Percentiles rank a stretch among this genome's conserved stretches.
phyloP scores from a whole-genome alignment of 2,888 invertebrate genomes.

The Amblyjoppa proteus region DNA sequence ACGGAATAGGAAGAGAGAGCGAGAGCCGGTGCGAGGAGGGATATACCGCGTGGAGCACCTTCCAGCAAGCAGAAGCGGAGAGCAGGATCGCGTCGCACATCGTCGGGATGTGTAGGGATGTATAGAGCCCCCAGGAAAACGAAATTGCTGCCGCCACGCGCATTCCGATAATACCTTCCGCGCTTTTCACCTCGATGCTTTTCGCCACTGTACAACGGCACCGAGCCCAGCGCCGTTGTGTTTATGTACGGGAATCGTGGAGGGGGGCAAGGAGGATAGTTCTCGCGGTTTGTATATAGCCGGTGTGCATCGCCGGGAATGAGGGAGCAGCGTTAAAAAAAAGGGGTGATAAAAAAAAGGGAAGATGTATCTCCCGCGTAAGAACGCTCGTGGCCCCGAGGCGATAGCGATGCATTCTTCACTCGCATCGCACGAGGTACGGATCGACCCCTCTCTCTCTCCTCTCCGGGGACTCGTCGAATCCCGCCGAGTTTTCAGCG shows the following conservation, averaged over 20 bases:
- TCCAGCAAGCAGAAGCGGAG: slow-evolving; percentile 25
- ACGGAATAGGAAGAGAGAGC: slow-evolving; percentile 18
- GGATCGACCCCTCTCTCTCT: not conserved
- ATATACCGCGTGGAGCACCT: slow-evolving; percentile 6
- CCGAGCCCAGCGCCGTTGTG: slow-evolving; percentile 10
- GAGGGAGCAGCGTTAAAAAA: slow-evolving; percentile 42
- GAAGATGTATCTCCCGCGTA: slow-evolving; percentile 41
- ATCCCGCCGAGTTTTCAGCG: slow-evolving; percentile 46
- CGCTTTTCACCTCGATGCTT: slow-evolving; percentile 67
- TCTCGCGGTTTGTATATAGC: slow-evolving; percentile 11
- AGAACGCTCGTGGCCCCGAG: slow-evolving; percentile 33
- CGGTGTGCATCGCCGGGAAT: slow-evolving; percentile 2
- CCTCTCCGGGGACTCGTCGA: slow-evolving; percentile 54
- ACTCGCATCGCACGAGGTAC: slow-evolving; percentile 26
- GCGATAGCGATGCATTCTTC: slow-evolving; percentile 36
- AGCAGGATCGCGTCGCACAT: slow-evolving; percentile 35
- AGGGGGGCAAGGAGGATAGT: not conserved
- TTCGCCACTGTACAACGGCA: slow-evolving; percentile 16
- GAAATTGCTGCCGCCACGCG: slow-evolving; percentile 74
- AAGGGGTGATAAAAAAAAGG: slow-evolving; percentile 15
- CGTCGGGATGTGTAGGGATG: slow-evolving; percentile 19
- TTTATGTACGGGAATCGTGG: slow-evolving; percentile 43
- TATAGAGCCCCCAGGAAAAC: slow-evolving; percentile 65
- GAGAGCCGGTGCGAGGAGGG: not conserved
- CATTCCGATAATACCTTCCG: slow-evolving; percentile 75